Percentiles rank a stretch among this genome's conserved stretches.
These are phyloP conservation scores for Alexandromys fortis DNA, from an alignment of 2,113 vertebrate species.

Conservation along the genomic window DNA sequence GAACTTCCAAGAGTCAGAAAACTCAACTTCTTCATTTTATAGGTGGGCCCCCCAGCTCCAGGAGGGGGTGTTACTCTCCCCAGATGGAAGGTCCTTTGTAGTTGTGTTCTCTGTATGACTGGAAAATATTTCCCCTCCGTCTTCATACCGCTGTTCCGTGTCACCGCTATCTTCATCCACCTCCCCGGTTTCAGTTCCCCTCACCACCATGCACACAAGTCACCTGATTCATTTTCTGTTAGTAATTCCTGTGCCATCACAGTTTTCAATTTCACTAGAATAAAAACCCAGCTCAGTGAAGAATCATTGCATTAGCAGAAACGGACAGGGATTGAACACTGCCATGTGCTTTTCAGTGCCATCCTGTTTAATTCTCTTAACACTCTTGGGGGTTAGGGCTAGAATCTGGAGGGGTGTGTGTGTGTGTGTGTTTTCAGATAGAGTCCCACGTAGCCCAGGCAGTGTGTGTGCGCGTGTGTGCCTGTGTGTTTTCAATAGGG, in stretches of 20 bases:
- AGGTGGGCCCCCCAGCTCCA: background rate
- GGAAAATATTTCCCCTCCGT: background rate
- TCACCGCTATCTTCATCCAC: background rate
- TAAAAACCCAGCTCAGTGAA: slow-evolving; percentile 35
- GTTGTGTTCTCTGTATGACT: background rate
- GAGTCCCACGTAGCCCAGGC: too few relatives aligned
- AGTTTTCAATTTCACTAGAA: slow-evolving; percentile 30
- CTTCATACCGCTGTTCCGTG: background rate
- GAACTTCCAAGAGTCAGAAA: background rate
- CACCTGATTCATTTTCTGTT: background rate
- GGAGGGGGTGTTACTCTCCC: background rate
- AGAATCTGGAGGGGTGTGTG: background rate
- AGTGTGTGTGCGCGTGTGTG: too few relatives aligned
- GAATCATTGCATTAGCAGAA: slow-evolving; percentile 38
- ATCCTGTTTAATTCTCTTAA: slow-evolving; percentile 31
- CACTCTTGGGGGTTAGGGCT: background rate
- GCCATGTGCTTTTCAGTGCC: slow-evolving; percentile 19
- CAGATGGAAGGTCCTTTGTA: background rate
- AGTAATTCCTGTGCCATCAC: background rate
- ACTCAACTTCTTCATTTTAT: slow-evolving; percentile 25
- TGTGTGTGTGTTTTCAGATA: too few relatives aligned
- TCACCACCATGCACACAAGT: background rate
- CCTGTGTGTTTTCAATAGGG: too few relatives aligned
- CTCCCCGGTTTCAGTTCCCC: background rate
- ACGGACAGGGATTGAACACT: slow-evolving; percentile 19